Evolutionary conservation across 2,797 vertebrate genomes (phyloP).

Genomic region (Pseudochirops cupreus): DNA sequence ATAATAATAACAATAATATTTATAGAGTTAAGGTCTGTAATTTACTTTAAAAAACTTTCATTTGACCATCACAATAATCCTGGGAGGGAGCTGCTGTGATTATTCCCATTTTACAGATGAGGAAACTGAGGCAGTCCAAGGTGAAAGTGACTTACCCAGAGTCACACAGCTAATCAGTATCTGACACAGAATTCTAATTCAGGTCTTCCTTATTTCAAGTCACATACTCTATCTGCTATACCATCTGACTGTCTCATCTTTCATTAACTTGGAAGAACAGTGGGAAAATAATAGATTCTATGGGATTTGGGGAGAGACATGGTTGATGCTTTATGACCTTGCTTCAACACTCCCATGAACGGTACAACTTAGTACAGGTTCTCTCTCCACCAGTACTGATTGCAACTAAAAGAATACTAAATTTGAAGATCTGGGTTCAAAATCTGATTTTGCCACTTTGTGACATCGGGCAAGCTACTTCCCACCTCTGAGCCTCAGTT

Average conservation of each 20-base stretch:
- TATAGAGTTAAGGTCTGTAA: too few species aligned
- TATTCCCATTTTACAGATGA: too few species aligned
- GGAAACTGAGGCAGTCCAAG: too few species aligned
- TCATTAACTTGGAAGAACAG: background rate
- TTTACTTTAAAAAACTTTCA: too few species aligned
- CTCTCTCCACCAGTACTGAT: background rate
- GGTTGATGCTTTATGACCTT: background rate
- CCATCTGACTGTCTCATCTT: background rate
- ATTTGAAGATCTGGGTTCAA: background rate
- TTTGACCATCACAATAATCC: too few species aligned
- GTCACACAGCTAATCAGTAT: background rate
- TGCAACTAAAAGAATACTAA: background rate
- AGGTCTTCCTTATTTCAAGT: background rate
- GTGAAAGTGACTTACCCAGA: background rate
- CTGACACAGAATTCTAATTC: background rate
- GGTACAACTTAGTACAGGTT: background rate
- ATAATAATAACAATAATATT: too few species aligned
- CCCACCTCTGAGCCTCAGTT: background rate
- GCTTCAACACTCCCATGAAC: background rate
- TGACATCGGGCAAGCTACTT: background rate
- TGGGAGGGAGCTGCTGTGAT: too few species aligned
- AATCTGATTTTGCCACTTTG: background rate
- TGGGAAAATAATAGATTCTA: background rate
- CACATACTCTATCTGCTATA: background rate
- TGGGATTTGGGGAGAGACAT: background rate